Conservation (phyloP, 2,797 vertebrate species). For the Anomalospiza imberbis region DNA sequence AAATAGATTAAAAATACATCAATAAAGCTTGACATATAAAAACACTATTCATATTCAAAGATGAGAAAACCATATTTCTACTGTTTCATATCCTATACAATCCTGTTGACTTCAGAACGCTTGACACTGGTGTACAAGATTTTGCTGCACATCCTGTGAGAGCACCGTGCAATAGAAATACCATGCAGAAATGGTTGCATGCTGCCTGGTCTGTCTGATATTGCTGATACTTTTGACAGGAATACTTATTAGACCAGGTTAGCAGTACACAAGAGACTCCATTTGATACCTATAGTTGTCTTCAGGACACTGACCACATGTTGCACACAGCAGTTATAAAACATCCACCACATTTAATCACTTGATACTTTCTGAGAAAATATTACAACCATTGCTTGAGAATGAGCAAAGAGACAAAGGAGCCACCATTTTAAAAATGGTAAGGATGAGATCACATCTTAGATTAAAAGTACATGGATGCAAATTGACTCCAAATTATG, state of each 20-base stretch:
- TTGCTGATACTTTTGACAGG: not conserved
- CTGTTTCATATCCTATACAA: not conserved
- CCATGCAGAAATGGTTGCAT: not conserved
- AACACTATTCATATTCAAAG: not conserved
- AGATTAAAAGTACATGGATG: not conserved
- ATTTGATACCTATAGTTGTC: not conserved
- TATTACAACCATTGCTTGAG: not conserved
- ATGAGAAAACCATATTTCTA: not conserved
- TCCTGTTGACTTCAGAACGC: not conserved
- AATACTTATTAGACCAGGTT: constrained; percentile 5
- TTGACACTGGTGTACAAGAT: not conserved
- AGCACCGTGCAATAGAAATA: not conserved
- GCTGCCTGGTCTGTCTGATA: not conserved
- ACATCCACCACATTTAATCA: not conserved
- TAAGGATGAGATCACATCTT: not conserved
- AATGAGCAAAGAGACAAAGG: not conserved
- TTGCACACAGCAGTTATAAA: not conserved
- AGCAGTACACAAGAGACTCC: not conserved
- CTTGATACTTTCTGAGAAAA: not conserved
- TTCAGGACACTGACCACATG: not conserved
- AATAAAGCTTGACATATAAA: not conserved
- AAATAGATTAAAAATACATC: not conserved
- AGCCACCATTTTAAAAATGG: not conserved
- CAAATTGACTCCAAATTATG: not conserved
- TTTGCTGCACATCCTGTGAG: not conserved